Percentiles rank a stretch among this genome's conserved stretches.
phyloP scores from a whole-genome alignment of 2,797 vertebrate species.

The Pseudochaenichthys georgianus region DNA sequence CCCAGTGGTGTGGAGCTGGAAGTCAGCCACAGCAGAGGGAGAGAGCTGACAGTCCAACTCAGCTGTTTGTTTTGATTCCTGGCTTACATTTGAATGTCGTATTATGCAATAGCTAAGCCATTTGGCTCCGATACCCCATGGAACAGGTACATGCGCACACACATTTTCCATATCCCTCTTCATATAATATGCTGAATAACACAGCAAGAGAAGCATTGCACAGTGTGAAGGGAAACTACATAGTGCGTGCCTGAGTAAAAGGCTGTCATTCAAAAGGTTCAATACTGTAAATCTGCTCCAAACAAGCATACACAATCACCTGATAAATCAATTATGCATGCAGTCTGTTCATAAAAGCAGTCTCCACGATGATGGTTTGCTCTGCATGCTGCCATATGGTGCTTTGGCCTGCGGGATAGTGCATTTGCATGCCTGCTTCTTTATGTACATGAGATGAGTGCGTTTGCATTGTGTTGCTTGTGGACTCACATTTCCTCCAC shows the following conservation, averaged over 20 bases:
- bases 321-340: slow-evolving; percentile 63
- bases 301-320: slow-evolving; percentile 32
- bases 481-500: slow-evolving; percentile 36
- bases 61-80: slow-evolving; percentile 61
- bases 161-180: slow-evolving; percentile 18
- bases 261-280: slow-evolving; percentile 1
- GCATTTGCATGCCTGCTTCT: slow-evolving; percentile 57
- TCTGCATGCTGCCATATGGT: slow-evolving; percentile 64
- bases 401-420: slow-evolving; percentile 34
- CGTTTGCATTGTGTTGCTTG: slow-evolving; percentile 41
- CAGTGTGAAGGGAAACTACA: background rate
- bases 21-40: slow-evolving; percentile 41
- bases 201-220: slow-evolving; percentile 1
- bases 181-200: slow-evolving; percentile 36
- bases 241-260: background rate
- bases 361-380: slow-evolving; percentile 41
- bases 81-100: slow-evolving; percentile 48
- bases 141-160: slow-evolving; percentile 26
- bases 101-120: slow-evolving; percentile 62
- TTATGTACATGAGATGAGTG: slow-evolving; percentile 45
- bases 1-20: slow-evolving; percentile 60
- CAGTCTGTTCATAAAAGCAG: slow-evolving; percentile 60
- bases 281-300: slow-evolving; percentile 38
- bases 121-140: slow-evolving; percentile 33
- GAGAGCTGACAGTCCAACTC: slow-evolving; percentile 34